phyloP scores from a whole-genome alignment of 2,113 vertebrate species.

The Gorilla gorilla region DNA sequence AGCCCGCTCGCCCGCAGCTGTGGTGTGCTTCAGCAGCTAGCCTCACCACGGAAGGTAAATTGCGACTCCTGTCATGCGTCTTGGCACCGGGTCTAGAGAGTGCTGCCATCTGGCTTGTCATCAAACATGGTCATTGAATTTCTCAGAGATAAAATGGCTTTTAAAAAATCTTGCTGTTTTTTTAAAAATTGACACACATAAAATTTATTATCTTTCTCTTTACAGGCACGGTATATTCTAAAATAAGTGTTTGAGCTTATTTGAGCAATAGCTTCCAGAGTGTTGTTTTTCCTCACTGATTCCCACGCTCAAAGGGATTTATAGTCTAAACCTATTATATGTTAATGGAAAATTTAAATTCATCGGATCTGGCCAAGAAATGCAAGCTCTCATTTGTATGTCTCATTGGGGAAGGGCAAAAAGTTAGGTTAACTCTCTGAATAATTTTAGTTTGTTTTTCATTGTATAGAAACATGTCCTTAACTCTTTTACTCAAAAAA shows the following conservation, averaged over 20 bases:
- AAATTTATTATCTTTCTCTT: constrained; percentile 82
- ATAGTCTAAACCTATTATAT: constrained; percentile 85
- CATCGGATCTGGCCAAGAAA: constrained; percentile 84
- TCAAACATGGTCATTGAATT: constrained; percentile 86
- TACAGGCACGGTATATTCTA: constrained; percentile 78
- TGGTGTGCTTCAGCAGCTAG: constrained; percentile 80
- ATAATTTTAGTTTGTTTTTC: background rate
- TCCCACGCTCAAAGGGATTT: constrained; percentile 85
- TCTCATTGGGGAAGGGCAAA: constrained; percentile 71
- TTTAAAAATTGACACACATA: constrained; percentile 58
- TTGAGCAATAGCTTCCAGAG: constrained; percentile 74
- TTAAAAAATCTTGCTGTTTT: constrained; percentile 56
- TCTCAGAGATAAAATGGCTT: constrained; percentile 85
- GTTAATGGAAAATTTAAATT: constrained; percentile 86
- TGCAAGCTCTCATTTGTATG: constrained; percentile 81
- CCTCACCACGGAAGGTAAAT: constrained; percentile 90
- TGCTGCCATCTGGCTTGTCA: constrained; percentile 88
- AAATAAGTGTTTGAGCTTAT: constrained; percentile 80
- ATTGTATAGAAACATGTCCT: background rate
- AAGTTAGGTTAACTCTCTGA: constrained; percentile 19
- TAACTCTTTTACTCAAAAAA: background rate
- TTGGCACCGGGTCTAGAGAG: constrained; percentile 82
- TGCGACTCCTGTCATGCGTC: constrained; percentile 86
- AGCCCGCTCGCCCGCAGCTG: constrained; percentile 96
- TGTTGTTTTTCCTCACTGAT: constrained; percentile 78